Evolutionary conservation across 2,113 vertebrate genomes (phyloP).

Genomic region (Forbesichthys papilliferus): DNA sequence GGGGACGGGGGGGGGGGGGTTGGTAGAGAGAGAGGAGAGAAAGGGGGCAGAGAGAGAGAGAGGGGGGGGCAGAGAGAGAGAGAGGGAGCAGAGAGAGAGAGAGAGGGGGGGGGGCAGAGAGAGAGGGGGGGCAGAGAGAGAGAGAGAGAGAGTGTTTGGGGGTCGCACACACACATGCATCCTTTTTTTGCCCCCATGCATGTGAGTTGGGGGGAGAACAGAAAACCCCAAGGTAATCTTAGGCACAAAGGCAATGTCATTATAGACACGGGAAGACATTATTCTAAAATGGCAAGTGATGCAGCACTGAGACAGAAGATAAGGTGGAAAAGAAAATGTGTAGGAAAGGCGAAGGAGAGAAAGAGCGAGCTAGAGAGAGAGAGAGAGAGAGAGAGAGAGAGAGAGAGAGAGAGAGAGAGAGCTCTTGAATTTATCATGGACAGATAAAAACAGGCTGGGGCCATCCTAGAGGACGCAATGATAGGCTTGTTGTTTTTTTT

Average conservation of each 20-base stretch:
- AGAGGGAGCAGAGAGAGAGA: background rate
- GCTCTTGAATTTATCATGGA: slow-evolving; percentile 77
- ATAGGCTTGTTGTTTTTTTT: slow-evolving; percentile 52
- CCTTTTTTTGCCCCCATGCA: slow-evolving; percentile 44
- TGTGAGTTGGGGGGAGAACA: slow-evolving; percentile 38
- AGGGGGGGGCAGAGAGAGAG: no score
- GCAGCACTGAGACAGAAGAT: slow-evolving; percentile 77
- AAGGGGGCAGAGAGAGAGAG: background rate
- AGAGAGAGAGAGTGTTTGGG: background rate
- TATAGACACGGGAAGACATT: slow-evolving; percentile 78
- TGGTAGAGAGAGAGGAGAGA: no score
- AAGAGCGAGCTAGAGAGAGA: slow-evolving; percentile 59
- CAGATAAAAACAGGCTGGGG: slow-evolving; percentile 73
- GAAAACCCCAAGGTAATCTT: slow-evolving; percentile 78
- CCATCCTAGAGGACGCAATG: slow-evolving; percentile 67
- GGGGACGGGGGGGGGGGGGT: no score
- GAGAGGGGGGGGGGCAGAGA: background rate
- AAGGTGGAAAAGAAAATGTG: slow-evolving; percentile 75
- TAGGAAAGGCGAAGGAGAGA: slow-evolving; percentile 48
- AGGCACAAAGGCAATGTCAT: slow-evolving; percentile 78
- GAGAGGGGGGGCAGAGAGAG: background rate
- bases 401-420: slow-evolving; percentile 51
- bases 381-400: slow-evolving; percentile 58
- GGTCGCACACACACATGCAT: background rate
- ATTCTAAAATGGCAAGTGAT: slow-evolving; percentile 79